Evolutionary conservation across 2,797 vertebrate species (phyloP).

Genomic region (Zenarchopterus dispar): DNA sequence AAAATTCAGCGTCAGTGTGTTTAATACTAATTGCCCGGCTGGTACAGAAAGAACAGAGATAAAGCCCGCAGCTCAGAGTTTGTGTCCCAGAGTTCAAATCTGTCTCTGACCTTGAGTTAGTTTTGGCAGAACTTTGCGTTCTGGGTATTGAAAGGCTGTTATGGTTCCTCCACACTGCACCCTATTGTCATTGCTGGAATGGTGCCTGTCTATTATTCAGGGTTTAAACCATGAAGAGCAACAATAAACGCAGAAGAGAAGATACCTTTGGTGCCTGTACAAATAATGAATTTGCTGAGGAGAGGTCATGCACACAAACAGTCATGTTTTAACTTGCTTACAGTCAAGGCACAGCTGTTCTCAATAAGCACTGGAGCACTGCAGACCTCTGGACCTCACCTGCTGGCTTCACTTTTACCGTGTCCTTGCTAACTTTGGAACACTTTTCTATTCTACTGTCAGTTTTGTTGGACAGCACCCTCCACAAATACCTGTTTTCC

Average conservation of each 20-base stretch:
- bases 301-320: conserved; percentile 28
- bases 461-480: conserved; percentile 10
- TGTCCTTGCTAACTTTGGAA: conserved; percentile 31
- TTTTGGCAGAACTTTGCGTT: conserved; percentile 60
- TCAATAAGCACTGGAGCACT: conserved; percentile 27
- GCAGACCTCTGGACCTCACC: conserved; percentile 25
- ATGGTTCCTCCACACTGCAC: conserved; percentile 30
- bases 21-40: conserved; percentile 28
- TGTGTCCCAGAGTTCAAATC: conserved; percentile 52
- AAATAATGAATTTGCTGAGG: conserved; percentile 22
- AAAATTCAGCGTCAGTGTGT: conserved; percentile 14
- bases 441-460: neutral
- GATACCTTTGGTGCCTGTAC: conserved; percentile 13
- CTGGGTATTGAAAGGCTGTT: conserved; percentile 45
- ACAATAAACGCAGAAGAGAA: conserved; percentile 12
- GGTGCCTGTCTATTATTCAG: conserved; percentile 24
- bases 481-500: conserved; percentile 8
- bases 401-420: neutral
- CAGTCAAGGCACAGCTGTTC: conserved; percentile 14
- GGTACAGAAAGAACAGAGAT: conserved; percentile 32
- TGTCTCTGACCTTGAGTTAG: conserved; percentile 64
- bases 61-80: conserved; percentile 39
- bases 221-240: conserved; percentile 45
- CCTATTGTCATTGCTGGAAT: conserved; percentile 33
- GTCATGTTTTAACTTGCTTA: neutral